Conservation (phyloP, 1,140 invertebrate species). For the Calephelis nemesis region DNA sequence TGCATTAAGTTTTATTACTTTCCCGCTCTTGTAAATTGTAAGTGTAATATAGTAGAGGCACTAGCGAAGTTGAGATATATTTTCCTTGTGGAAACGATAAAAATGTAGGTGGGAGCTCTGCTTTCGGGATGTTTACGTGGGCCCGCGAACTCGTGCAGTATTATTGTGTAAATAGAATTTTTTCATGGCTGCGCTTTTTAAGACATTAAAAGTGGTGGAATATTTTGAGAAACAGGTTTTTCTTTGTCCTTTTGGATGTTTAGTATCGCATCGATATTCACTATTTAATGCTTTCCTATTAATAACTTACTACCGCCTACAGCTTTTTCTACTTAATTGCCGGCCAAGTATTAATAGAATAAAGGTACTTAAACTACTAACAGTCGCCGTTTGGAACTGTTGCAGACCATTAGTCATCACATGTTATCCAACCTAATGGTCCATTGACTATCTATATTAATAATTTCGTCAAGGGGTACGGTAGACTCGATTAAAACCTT, state of each 20-base stretch:
- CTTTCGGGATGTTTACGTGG: slow-evolving; percentile 43
- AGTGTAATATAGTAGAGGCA: slow-evolving; percentile 50
- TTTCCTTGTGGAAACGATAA: slow-evolving; percentile 53
- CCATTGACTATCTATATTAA: no score
- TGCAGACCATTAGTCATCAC: no score
- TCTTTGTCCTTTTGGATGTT: neutral
- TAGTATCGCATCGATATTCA: neutral
- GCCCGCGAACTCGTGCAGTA: slow-evolving; percentile 10
- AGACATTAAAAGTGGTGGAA: slow-evolving; percentile 4
- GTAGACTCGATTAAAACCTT: no score
- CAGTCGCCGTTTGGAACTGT: no score
- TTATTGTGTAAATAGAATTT: slow-evolving; percentile 1
- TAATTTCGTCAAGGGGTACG: no score
- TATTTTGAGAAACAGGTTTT: neutral
- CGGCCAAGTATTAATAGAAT: no score
- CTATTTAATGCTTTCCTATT: no score
- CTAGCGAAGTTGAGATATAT: slow-evolving; percentile 48
- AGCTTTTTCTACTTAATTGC: no score
- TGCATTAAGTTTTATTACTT: slow-evolving; percentile 74
- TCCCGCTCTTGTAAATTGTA: slow-evolving; percentile 63
- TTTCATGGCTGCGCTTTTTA: slow-evolving; percentile 15
- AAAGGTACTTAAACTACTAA: no score
- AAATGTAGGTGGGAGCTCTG: slow-evolving; percentile 39
- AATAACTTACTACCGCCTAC: no score
- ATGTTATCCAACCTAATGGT: no score